Base-by-base conservation (phyloP, 2,888 invertebrate genomes). In the Biston betularia region DNA sequence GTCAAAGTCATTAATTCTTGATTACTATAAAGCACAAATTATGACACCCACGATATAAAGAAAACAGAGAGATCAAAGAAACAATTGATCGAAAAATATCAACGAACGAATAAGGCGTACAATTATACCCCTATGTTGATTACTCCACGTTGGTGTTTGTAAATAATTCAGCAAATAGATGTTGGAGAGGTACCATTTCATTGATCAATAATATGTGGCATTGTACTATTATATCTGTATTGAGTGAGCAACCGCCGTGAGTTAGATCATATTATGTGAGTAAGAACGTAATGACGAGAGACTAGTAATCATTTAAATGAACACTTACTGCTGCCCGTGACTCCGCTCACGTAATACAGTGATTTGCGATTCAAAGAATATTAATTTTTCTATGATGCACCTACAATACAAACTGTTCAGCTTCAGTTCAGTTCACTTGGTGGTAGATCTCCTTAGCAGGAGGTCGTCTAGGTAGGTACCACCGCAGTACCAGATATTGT, bases 151-250 rank as follows among this genome's bases (percentile, higher is more conserved):
- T 57, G 74, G 49, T 87, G 79, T 86, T 87, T 81, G 78, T 84
- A 87, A 86, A 85, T 80, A 83, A 44, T 45, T 68, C 42, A 61
- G 46, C 59, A 56, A 65, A 74, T 14, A 53, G 55, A 24, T 75
- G 73, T 81, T 83, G 81, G 81, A 84, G 68, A 68, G 62, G 67
- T 79, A 83, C 79, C 81, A 83, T 77, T 77, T 78, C 72, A 79
- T 81, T 82, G 75, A 84, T 78, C 66, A 65, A 65, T 67, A 63
- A 63, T 71, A 61, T 34, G 49, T 45, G 34, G 38, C 24, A 38
- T 50, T 61, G 60, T 35, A 7, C 14, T 40, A 46, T 56, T 46
- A 45, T 34, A 44, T 42, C 14, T 6, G 45, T 56, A 14, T 45
- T 35, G 45, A 45, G 10, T 46, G 42, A 34, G 45, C 45, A 56